Base-by-base conservation (phyloP, 2,888 invertebrate species). In the Flexamia atlantica region DNA sequence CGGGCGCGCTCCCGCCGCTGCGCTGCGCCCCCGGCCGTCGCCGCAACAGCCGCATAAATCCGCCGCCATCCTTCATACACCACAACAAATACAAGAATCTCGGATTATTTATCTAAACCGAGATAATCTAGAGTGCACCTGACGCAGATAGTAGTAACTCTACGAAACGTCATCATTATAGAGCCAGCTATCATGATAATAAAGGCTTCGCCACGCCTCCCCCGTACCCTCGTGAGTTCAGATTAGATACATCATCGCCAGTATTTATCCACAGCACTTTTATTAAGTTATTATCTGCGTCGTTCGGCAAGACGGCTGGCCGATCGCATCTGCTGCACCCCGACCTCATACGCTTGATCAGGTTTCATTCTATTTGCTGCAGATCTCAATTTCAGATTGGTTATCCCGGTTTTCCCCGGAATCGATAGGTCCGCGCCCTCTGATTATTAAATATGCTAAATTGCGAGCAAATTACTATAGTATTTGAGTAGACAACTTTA, bases 121-220 rank as follows among this genome's bases (percentile, higher is more conserved):
- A 76, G 76, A 76, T 76, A 76, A 76, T 46, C 50, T 76, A 50
- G 28, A 46, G 76, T 46, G 82, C 82, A 82, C 82, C 82, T 82
- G 82, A 82, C 53, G 82, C 82, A 42, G 82, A 23, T 36, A 7
- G 53, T 72, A 84, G 74, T 84, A 84, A 84, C 81, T 84, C 57
- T 40, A 28, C 42, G 60, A 82, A 72, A 84, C 84, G 81, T 84
- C 82, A 74, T 84, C 80, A 84, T 84, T 84, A 81, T 50, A 68
- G 32, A 79, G 68, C 64, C 60, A 36, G 68, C 42, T 50, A 84
- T 84, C 81, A 84, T 72, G 70, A 60, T 84, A 84, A 81, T 40
- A 82, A 81, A 32, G 36, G 68, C 82, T 17, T n/a, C 28, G 36
- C 25, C 40, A 32, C 64, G 36, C 81, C 50, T 30, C 79, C 50